Evolutionary conservation across 1,140 invertebrate genomes (phyloP), one percentile per base, ranked within the genome.

Genomic region (Chlorops oryzae): DNA sequence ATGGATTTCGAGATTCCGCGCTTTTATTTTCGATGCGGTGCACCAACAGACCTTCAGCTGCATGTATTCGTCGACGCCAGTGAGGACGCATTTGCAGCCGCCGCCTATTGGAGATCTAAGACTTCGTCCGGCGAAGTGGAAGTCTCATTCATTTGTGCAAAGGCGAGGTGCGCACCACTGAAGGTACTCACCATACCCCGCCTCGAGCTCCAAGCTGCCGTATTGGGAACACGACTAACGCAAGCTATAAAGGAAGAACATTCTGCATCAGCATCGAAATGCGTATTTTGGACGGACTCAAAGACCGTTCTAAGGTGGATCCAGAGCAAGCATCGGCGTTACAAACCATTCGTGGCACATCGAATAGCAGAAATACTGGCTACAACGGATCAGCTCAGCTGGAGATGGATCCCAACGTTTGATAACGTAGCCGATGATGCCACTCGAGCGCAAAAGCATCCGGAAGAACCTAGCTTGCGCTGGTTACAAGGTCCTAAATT

Each of bases 291-390:
- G 64, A 58, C 57, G 0, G 72, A 75, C 54, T 70, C 69, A 0
- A 56, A 38, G 7, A 61, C 62, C 2, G 61, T 65, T 2, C 25
- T 74, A 3, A 5, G 23, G 5, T 73, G 72, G 67, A 56, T 74
- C 2, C 32, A 38, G n/a, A 50, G 48, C 3, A 38, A 52, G 5
- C 44, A 59, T 0, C 13, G 59, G 5, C 34, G 49, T 2, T 72
- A 63, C 49, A 70, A 74, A 54, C 50, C 56, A 1, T 77, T 71
- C 51, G 65, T 74, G 0, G 62, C 66, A 0, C 68, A 75, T 51
- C 43, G 73, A 10, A 47, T 76, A 3, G 54, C 56, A 4, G 61
- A 72, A 52, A 76, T 77, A 6, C 54, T 63, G 2, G 50, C 57
- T 3, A 4, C 40, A 2, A 58, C 63, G 0, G 12, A 48, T n/a